Base-by-base conservation (phyloP, 2,888 invertebrate species). In the Drosophila anomalipes region DNA sequence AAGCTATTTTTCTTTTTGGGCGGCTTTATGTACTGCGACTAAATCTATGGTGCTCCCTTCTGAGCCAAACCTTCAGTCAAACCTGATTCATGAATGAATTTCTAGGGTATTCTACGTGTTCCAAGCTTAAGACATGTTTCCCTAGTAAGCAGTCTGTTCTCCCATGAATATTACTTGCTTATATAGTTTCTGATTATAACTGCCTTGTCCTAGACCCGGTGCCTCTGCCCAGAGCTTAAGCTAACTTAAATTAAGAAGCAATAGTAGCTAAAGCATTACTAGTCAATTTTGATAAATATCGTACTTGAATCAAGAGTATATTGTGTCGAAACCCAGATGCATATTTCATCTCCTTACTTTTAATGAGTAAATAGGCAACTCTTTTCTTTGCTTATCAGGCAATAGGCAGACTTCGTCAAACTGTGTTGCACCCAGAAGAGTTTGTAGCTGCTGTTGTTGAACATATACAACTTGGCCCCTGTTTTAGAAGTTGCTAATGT, bases 391-490 rank as follows among this genome's bases (percentile, higher is more conserved):
- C 44, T 54, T 51, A 41, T 54, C 41, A 19, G 19, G 56, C 51
- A n/a, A 58, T 39, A 22, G 33, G 28, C n/a, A 19, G 47, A 32
- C 44, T 53, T 54, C 39, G 28, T 51, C 54, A 53, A 70, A 52
- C 54, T 70, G 57, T 5, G 28, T 14, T 33, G 30, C 52, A 32
- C 19, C 51, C 51, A 57, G 73, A 60, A 64, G 44, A 63, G 67
- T 73, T 70, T 72, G 39, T 30, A 10, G 41, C 16, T 22, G 32
- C 22, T 70, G 57, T 74, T 87, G 82, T 82, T 65, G 44, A 82
- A 82, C 86, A 82, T 72, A 60, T 49, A 19, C 56, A 57, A 72
- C 68, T 62, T 54, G 61, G 74, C 70, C 70, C 53, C 67, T 62
- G 77, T 68, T 54, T 80, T 62, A 35, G 58, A 66, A 83, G 64